Conservation (phyloP, 2,113 vertebrate genomes). For the Stictonetta naevosa region DNA sequence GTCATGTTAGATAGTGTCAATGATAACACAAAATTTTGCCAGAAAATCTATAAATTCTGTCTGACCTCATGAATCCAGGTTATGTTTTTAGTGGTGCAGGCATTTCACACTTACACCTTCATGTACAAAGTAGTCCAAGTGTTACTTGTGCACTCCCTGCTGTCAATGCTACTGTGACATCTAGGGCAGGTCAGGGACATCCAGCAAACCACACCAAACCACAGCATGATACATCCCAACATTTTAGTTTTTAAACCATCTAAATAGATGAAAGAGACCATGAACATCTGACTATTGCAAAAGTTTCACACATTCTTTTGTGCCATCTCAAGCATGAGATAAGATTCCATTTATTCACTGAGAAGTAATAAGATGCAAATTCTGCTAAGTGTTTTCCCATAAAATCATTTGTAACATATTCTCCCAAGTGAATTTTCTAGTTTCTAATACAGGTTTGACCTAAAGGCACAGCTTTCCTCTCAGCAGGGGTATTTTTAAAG, state of each 20-base stretch:
- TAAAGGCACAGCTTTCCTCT: conserved; percentile 4
- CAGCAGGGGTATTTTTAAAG: neutral
- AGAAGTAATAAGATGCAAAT: conserved; percentile 17
- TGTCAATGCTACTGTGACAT: neutral
- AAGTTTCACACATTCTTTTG: neutral
- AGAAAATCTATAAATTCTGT: neutral
- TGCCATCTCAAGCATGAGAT: neutral
- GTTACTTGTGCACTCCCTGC: neutral
- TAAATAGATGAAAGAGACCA: neutral
- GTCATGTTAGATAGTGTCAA: neutral
- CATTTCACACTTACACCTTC: neutral
- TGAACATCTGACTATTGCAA: neutral
- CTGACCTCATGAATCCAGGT: neutral
- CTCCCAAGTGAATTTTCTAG: conserved; percentile 5
- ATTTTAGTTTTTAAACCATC: neutral
- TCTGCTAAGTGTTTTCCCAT: neutral
- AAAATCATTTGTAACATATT: neutral
- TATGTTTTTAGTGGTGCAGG: neutral
- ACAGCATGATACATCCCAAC: fast-evolving
- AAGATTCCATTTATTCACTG: neutral
- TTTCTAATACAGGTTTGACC: neutral
- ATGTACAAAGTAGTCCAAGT: too few relatives aligned
- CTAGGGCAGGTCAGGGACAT: neutral
- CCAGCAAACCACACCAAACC: neutral
- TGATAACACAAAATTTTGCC: neutral